phyloP scores from a whole-genome alignment of 1,140 invertebrate genomes.

The Ctenoplectra terminalis region DNA sequence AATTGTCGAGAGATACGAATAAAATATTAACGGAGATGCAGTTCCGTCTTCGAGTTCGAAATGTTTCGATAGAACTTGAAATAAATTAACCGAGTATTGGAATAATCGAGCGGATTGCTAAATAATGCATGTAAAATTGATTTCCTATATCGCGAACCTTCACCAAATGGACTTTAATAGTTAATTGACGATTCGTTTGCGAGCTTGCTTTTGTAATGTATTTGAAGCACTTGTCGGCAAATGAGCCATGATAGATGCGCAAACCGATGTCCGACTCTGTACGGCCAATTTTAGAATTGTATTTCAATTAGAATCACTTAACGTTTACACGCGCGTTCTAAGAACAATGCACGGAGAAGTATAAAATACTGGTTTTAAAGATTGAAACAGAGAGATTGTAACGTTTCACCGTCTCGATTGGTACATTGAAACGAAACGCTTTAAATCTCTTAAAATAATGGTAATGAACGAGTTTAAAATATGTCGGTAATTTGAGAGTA shows the following conservation, averaged over 20 bases:
- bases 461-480: background rate
- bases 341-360: background rate
- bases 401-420: background rate
- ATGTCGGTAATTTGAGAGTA: background rate
- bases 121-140: slow-evolving; percentile 54
- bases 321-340: background rate
- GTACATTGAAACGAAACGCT: background rate
- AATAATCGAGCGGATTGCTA: background rate
- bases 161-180: slow-evolving; percentile 1
- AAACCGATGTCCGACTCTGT: background rate
- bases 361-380: background rate
- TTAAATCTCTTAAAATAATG: background rate
- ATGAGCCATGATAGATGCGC: background rate
- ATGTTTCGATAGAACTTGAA: background rate
- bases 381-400: background rate
- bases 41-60: background rate
- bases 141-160: slow-evolving; percentile 37
- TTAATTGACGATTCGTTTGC: background rate
- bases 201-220: background rate
- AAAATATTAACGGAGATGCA: background rate
- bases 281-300: background rate
- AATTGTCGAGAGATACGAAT: background rate
- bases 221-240: background rate
- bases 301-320: slow-evolving; percentile 9
- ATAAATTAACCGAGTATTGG: slow-evolving; percentile 14